These are phyloP conservation scores for Fopius arisanus DNA, from an alignment of 1,140 invertebrate genomes.

Conservation along the genomic window DNA sequence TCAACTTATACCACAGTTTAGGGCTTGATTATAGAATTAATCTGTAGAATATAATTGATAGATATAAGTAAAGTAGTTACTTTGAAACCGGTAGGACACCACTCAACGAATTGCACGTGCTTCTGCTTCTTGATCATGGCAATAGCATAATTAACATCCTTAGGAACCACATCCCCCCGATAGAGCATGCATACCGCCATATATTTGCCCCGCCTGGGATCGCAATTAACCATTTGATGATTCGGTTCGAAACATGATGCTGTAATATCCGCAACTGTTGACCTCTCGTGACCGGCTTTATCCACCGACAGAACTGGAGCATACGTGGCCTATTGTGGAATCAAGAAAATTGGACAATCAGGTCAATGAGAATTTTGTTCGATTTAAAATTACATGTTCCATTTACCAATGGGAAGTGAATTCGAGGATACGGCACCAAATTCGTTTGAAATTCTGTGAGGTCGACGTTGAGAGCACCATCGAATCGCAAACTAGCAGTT, in stretches of 20 bases:
- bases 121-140: conserved; percentile 71
- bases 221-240: conserved; percentile 85
- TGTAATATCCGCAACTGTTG: conserved; percentile 76
- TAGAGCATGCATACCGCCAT: conserved; percentile 84
- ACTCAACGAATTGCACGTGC: conserved; percentile 70
- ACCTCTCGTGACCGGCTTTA: conserved; percentile 76
- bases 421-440: conserved; percentile 78
- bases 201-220: conserved; percentile 73
- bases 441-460: conserved; percentile 84
- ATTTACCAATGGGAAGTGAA: conserved; percentile 76
- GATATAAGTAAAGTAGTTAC: conserved; percentile 40
- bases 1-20: no score
- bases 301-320: conserved; percentile 77
- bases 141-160: conserved; percentile 73
- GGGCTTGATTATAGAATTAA: no score
- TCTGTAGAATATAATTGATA: no score
- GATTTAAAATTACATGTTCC: background rate
- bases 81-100: conserved; percentile 72
- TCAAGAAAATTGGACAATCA: background rate
- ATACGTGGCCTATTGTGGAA: conserved; percentile 68
- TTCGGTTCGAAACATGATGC: conserved; percentile 81
- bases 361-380: background rate
- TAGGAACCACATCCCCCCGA: conserved; percentile 68
- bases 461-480: conserved; percentile 85
- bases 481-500: conserved; percentile 83